Base-by-base conservation (phyloP, 2,888 invertebrate genomes). In the Neuroscelio doddi region DNA sequence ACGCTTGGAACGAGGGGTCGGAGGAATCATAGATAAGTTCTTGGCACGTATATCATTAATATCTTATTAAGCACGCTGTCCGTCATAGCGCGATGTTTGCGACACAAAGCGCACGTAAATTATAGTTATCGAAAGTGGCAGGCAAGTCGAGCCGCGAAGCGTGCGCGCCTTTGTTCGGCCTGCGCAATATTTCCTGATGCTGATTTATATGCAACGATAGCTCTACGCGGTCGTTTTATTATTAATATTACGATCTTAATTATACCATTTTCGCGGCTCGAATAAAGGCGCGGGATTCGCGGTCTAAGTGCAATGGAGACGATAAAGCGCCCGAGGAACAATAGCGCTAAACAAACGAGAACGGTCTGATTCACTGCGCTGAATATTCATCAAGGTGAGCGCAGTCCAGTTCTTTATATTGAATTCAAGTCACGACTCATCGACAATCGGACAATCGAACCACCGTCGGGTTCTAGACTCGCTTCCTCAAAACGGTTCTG, bases 321-420 rank as follows among this genome's bases (percentile, higher is more conserved):
- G 21, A 2, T 3, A 21, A 2, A 3, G 21, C 21, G 21, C 29
- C 3, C 56, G 49, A 16, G 39, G 44, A 59, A 59, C 58, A 51
- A 51, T 59, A 41, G 46, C 41, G 26, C 15, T 7, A 27, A 44
- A 27, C 47, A 36, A 36, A 47, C 36, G 34, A 47, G 47, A 47
- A 36, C 47, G 24, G 34, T 34, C 24, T 26, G 47, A 47, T 47
- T 24, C 65, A 53, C 68, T 61, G 59, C 62, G 46, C 38, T 73
- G 74, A 74, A 74, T 74, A 72, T 74, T 73, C 71, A 74, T 69
- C 57, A 64, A 69, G 72, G 59, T 68, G 65, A 69, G 56, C 62
- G 50, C 46, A 64, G 58, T 66, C 57, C 61, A 61, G 59, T 66
- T 59, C 68, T 42, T 32, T 58, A 47, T 61, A 56, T 51, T 58